Evolutionary conservation across 2,797 vertebrate species (phyloP).

Genomic region (Pseudochromis fuscus): DNA sequence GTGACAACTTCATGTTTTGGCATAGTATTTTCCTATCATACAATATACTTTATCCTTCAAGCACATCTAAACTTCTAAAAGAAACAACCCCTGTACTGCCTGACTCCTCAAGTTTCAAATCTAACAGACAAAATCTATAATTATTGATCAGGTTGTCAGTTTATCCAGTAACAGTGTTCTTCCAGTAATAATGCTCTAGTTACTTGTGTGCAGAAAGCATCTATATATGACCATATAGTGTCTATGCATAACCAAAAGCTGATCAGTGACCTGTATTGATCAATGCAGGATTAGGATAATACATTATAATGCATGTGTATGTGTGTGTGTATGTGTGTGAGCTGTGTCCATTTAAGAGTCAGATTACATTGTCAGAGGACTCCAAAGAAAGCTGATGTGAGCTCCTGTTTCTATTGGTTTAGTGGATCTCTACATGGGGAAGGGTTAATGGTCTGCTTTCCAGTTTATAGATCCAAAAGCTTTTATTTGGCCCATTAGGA

Average conservation of each 20-base stretch:
- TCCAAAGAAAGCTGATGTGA: conserved; percentile 48
- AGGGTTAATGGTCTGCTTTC: conserved; percentile 69
- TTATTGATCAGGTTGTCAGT: conserved; percentile 58
- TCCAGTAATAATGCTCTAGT: conserved; percentile 26
- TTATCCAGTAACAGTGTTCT: conserved; percentile 47
- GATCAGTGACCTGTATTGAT: conserved; percentile 51
- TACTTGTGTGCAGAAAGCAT: conserved; percentile 16
- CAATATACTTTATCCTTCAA: not conserved
- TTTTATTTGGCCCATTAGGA: conserved; percentile 77
- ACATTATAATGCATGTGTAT: conserved; percentile 35
- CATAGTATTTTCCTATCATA: not conserved
- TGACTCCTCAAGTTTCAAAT: conserved; percentile 42
- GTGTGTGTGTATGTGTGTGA: conserved; percentile 16
- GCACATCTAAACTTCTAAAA: not conserved
- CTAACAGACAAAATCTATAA: conserved; percentile 57
- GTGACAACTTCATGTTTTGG: not conserved
- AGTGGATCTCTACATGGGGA: conserved; percentile 33
- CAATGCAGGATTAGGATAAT: conserved; percentile 34
- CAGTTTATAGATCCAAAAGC: conserved; percentile 78
- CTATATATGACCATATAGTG: conserved; percentile 31
- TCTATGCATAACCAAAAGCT: conserved; percentile 28
- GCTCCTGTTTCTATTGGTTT: conserved; percentile 63
- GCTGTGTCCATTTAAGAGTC: conserved; percentile 62
- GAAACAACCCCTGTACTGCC: not conserved
- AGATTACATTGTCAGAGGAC: conserved; percentile 61